Evolutionary conservation across 2,888 invertebrate species (phyloP).

Genomic region (Troglohyphantes excavatus): DNA sequence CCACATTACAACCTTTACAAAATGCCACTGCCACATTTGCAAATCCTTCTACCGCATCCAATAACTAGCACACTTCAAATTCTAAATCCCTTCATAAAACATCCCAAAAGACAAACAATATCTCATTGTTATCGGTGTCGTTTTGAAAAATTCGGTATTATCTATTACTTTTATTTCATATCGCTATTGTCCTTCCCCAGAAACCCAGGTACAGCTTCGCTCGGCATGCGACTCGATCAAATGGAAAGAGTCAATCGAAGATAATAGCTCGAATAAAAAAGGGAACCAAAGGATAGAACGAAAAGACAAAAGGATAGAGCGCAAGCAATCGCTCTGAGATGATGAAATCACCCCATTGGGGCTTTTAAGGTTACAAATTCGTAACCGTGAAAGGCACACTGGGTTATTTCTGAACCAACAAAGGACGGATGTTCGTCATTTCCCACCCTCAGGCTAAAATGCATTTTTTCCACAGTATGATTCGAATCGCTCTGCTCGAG

Average conservation of each 20-base stretch:
- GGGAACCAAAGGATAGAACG: neutral
- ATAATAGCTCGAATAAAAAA: neutral
- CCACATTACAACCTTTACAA: too few species aligned
- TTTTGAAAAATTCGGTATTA: neutral
- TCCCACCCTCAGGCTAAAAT: constrained; percentile 1
- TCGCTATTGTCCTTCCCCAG: too few species aligned
- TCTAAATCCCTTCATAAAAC: too few species aligned
- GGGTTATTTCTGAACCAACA: constrained; percentile 24
- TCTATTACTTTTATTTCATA: neutral
- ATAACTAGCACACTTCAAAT: too few species aligned
- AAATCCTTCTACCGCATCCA: too few species aligned
- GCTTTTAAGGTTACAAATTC: constrained; percentile 11
- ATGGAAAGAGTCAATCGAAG: neutral
- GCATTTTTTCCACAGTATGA: neutral
- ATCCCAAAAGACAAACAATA: too few species aligned
- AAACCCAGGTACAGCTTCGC: too few species aligned
- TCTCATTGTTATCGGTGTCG: too few species aligned
- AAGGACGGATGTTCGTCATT: neutral
- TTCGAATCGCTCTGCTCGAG: neutral
- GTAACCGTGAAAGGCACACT: neutral
- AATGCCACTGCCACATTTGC: too few species aligned
- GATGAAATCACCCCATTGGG: neutral
- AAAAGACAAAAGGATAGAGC: neutral
- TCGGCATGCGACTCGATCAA: neutral
- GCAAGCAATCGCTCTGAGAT: neutral